phyloP scores from a whole-genome alignment of 2,888 invertebrate genomes.

The Leptogaster cylindrica region DNA sequence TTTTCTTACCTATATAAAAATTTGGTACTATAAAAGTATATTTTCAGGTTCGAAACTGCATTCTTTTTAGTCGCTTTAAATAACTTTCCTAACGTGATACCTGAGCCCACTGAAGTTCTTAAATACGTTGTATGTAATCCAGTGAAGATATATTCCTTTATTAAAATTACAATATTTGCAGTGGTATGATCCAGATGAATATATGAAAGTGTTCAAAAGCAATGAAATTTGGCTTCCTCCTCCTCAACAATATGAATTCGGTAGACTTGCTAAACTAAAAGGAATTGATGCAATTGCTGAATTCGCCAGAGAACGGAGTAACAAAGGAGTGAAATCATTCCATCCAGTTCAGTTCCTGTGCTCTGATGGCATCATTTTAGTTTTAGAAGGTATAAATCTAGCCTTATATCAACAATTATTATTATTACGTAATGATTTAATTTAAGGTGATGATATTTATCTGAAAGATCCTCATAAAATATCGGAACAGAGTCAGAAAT shows the following conservation, averaged over 20 bases:
- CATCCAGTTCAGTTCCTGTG: conserved; percentile 66
- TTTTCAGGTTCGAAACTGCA: conserved; percentile 72
- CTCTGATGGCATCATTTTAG: conserved; percentile 66
- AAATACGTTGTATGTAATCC: conserved; percentile 53
- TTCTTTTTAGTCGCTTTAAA: conserved; percentile 74
- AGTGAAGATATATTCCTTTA: not conserved
- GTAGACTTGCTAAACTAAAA: conserved; percentile 66
- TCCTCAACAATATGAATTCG: conserved; percentile 80
- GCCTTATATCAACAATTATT: too few species aligned
- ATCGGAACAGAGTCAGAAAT: conserved; percentile 50
- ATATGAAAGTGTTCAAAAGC: conserved; percentile 49
- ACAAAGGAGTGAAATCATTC: conserved; percentile 64
- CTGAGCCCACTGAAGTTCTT: conserved; percentile 66
- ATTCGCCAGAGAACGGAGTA: conserved; percentile 67
- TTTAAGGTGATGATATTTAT: conserved; percentile 65
- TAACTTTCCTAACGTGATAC: conserved; percentile 63
- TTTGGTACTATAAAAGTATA: too few species aligned
- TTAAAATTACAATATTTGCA: conserved; percentile 59
- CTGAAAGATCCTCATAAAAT: conserved; percentile 57
- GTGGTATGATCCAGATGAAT: conserved; percentile 71
- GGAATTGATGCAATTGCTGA: conserved; percentile 66
- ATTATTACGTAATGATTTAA: not conserved
- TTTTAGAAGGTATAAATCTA: conserved; percentile 68
- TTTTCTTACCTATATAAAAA: not conserved
- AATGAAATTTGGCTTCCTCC: conserved; percentile 66